A percentile compares a stretch with the other conserved stretches of the same genome.
These are phyloP conservation scores for Lomographa bimaculata DNA, from an alignment of 2,888 invertebrate species.

Conservation along the genomic window DNA sequence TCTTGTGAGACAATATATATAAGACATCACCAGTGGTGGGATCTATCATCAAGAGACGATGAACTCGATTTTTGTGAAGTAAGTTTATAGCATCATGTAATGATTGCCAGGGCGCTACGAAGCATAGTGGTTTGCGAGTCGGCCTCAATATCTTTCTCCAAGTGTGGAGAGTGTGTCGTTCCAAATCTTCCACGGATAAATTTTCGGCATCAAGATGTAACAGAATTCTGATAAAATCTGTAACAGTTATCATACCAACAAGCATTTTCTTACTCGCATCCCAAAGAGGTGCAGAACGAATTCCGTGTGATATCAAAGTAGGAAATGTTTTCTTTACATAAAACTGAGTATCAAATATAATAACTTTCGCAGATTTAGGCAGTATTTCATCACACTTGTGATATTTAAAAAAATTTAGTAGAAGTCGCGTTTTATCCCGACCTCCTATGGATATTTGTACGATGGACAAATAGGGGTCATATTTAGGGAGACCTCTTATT, in stretches of 20 bases:
- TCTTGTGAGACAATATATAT: constrained; percentile 75
- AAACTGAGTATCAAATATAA: constrained; percentile 78
- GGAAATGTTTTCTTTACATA: constrained; percentile 76
- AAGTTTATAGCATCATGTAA: constrained; percentile 76
- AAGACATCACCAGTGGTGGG: constrained; percentile 69
- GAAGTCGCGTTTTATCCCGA: constrained; percentile 72
- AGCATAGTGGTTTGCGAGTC: constrained; percentile 67
- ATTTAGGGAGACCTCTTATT: constrained; percentile 75
- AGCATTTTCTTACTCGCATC: constrained; percentile 72
- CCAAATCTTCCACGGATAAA: constrained; percentile 71
- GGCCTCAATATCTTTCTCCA: constrained; percentile 73
- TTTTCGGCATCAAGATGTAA: constrained; percentile 69
- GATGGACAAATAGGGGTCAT: constrained; percentile 77
- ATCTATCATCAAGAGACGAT: constrained; percentile 73
- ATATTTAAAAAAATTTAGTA: constrained; percentile 78
- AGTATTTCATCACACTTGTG: constrained; percentile 79
- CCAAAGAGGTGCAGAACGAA: constrained; percentile 77
- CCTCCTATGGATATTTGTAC: constrained; percentile 79
- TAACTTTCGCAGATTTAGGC: constrained; percentile 78
- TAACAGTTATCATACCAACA: constrained; percentile 78
- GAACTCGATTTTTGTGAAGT: constrained; percentile 69
- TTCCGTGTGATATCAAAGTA: constrained; percentile 75
- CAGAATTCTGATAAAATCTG: constrained; percentile 76
- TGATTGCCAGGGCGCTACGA: constrained; percentile 71
- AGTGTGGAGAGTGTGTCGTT: constrained; percentile 71